Conservation (phyloP, 2,888 invertebrate genomes). For the Dilophus febrilis region DNA sequence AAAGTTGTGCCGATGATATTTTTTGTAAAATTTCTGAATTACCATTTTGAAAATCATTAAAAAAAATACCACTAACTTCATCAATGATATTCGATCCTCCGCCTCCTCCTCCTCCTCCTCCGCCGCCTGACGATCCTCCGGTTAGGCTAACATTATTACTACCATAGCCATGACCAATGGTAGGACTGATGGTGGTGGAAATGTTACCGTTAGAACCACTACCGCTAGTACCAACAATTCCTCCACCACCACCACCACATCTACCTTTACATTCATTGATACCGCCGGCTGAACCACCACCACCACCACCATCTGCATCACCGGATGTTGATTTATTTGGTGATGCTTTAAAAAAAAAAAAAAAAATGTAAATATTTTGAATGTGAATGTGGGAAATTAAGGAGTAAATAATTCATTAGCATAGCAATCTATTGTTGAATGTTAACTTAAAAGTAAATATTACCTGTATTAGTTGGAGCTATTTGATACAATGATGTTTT, state of each 20-base stretch:
- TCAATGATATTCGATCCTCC: conserved; percentile 16
- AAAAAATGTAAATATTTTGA: conserved; percentile 1
- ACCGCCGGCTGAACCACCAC: too few relatives aligned
- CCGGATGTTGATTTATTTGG: conserved; percentile 20
- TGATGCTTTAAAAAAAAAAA: conserved; percentile 13
- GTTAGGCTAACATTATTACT: too few relatives aligned
- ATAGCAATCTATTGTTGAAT: too few relatives aligned
- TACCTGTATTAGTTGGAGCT: conserved; percentile 19
- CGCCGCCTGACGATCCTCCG: too few relatives aligned
- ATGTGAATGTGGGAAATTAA: neutral
- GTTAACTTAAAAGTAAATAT: neutral
- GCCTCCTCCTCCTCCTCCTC: conserved; percentile 14
- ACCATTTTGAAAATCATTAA: conserved; percentile 19
- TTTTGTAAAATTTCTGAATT: conserved; percentile 28
- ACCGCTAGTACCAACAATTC: conserved; percentile 18
- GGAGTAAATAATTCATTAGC: too few relatives aligned
- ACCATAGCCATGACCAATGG: neutral
- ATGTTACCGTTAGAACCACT: conserved; percentile 13
- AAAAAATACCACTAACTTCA: conserved; percentile 21
- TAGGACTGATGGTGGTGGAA: neutral
- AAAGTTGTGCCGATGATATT: conserved; percentile 41
- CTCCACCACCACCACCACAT: conserved; percentile 1
- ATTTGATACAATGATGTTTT: conserved; percentile 28
- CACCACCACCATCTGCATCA: neutral
- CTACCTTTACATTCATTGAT: too few relatives aligned